Conservation (phyloP, 2,888 invertebrate genomes). For the Lepidocyrtoides sp. region DNA sequence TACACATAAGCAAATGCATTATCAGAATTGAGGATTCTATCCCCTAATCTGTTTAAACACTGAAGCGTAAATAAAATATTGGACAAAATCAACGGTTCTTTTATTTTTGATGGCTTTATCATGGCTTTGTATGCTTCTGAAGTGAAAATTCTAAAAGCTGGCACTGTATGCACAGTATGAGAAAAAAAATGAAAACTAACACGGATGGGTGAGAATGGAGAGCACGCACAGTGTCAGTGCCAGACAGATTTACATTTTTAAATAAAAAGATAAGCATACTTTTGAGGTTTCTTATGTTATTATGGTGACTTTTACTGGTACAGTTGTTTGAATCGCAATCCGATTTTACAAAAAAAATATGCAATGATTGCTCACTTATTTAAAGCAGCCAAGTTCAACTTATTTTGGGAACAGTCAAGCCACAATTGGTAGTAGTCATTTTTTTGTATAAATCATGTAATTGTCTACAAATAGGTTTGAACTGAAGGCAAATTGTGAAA, state of each 20-base stretch:
- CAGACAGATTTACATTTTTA: constrained; percentile 2
- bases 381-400: constrained; percentile 10
- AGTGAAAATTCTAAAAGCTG: background rate
- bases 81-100: constrained; percentile 49
- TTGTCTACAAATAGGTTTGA: background rate
- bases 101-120: constrained; percentile 38
- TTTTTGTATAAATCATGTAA: background rate
- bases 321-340: too few relatives aligned
- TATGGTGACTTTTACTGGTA: background rate
- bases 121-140: background rate
- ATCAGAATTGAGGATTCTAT: background rate
- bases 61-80: constrained; percentile 59
- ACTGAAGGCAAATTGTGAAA: background rate
- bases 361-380: background rate
- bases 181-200: constrained; percentile 47
- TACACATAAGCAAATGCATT: background rate
- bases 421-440: constrained; percentile 42
- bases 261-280: background rate
- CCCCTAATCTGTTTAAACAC: constrained; percentile 39
- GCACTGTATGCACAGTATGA: background rate
- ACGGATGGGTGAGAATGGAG: constrained; percentile 68
- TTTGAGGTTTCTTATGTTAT: background rate
- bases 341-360: too few relatives aligned
- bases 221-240: background rate
- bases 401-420: constrained; percentile 20